Evolutionary conservation across 1,140 invertebrate genomes (phyloP).

Genomic region (Acyrthosiphon pisum): DNA sequence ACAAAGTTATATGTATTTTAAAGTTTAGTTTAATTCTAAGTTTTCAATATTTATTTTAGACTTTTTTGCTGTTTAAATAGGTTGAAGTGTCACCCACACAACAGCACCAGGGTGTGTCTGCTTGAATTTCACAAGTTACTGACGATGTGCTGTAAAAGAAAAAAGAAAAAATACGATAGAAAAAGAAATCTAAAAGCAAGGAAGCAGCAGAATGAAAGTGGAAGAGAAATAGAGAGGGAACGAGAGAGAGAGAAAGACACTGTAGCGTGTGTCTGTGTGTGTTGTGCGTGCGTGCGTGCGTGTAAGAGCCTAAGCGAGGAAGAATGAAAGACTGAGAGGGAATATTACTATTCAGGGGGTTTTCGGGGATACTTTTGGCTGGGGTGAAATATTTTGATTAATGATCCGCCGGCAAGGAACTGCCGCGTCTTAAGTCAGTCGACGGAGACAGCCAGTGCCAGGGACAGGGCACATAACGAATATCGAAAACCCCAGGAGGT

Average conservation of each 20-base stretch:
- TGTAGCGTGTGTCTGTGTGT: not conserved
- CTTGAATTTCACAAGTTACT: not conserved
- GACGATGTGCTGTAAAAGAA: conserved; percentile 18
- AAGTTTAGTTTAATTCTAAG: not conserved
- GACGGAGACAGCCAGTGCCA: conserved; percentile 56
- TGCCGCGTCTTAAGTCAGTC: conserved; percentile 56
- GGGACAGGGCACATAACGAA: conserved; percentile 55
- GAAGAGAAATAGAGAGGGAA: not conserved
- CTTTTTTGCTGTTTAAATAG: not conserved
- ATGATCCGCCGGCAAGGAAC: conserved; percentile 52
- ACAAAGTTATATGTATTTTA: not conserved
- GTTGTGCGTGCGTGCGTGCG: not conserved
- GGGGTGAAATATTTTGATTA: conserved; percentile 58
- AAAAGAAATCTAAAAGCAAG: conserved; percentile 14
- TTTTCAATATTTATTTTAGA: conserved; percentile 18
- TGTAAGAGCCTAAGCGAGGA: conserved; percentile 46
- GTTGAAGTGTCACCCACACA: not conserved
- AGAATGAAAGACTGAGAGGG: conserved; percentile 50
- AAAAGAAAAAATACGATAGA: conserved; percentile 9
- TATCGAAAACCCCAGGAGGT: conserved; percentile 57
- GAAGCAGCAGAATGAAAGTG: not conserved
- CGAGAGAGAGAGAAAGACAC: not conserved
- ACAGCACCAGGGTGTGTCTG: conserved; percentile 36
- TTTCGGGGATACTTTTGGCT: conserved; percentile 53
- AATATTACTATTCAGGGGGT: conserved; percentile 56